A percentile compares a stretch with the other conserved stretches of the same genome.
Evolutionary conservation across 2,888 invertebrate genomes (phyloP).

Genomic region (Hydriomena furcata): DNA sequence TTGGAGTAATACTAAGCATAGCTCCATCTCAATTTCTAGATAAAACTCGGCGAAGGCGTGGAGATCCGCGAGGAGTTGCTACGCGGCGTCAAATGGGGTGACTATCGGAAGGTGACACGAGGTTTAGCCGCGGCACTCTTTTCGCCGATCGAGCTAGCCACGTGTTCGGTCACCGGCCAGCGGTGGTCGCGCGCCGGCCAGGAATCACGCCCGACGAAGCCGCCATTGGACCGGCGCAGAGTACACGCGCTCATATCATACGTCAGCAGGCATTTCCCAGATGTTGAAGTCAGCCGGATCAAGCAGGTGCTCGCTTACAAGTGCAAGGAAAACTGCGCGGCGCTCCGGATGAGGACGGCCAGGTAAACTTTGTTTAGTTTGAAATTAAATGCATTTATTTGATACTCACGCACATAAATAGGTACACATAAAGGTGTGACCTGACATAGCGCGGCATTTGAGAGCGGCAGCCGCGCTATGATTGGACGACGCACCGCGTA

Average conservation of each 20-base stretch:
- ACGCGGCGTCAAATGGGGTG: constrained; percentile 89
- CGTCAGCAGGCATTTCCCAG: constrained; percentile 88
- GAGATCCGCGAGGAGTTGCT: constrained; percentile 88
- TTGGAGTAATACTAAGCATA: background rate
- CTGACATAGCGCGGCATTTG: too few species aligned
- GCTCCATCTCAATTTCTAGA: constrained; percentile 65
- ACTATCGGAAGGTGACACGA: constrained; percentile 88
- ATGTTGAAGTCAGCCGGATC: constrained; percentile 89
- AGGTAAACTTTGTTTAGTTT: constrained; percentile 68
- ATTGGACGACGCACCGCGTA: too few species aligned
- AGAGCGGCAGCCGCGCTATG: too few species aligned
- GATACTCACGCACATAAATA: too few species aligned
- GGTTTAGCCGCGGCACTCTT: constrained; percentile 89
- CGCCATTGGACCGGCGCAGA: constrained; percentile 87
- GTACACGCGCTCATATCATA: constrained; percentile 90
- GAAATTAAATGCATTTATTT: too few species aligned
- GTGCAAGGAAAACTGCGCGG: constrained; percentile 90
- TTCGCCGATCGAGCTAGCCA: constrained; percentile 88
- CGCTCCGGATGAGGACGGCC: constrained; percentile 88
- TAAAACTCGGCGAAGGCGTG: constrained; percentile 88
- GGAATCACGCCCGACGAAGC: constrained; percentile 89
- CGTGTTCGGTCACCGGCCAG: constrained; percentile 90
- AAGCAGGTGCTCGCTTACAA: constrained; percentile 91
- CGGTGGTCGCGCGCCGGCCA: constrained; percentile 89
- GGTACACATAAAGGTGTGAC: too few species aligned